phyloP scores from a whole-genome alignment of 37 sponge, comb jelly and placozoan species.

The Lycopodina hypogea region DNA sequence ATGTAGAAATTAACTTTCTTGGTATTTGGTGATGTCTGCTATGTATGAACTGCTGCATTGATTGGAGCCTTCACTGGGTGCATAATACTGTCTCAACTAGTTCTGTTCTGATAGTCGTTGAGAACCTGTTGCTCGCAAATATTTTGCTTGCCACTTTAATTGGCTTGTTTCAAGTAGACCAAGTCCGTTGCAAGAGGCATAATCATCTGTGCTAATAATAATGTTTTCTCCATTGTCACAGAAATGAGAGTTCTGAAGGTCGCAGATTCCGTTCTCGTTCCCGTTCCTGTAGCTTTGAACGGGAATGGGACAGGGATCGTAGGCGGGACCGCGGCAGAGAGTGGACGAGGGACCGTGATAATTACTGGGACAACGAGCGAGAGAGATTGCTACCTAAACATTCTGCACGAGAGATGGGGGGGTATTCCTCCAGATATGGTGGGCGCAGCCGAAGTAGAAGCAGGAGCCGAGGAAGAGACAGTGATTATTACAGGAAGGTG shows the following conservation, averaged over 20 bases:
- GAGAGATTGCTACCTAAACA: not conserved
- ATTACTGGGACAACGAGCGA: not conserved
- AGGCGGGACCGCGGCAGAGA: not conserved
- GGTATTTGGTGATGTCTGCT: too few species aligned
- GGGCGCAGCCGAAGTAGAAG: not conserved
- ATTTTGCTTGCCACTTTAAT: too few species aligned
- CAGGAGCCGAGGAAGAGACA: constrained; percentile 24
- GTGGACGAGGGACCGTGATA: not conserved
- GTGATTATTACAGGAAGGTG: constrained; percentile 9
- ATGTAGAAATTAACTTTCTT: too few species aligned
- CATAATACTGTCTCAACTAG: too few species aligned
- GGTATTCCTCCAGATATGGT: not conserved
- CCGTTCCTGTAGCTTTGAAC: constrained; percentile 8
- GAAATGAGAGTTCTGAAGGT: not conserved
- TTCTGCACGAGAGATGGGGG: not conserved
- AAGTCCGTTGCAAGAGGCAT: too few species aligned
- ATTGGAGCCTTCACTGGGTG: too few species aligned
- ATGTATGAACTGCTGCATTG: too few species aligned
- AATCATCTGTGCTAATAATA: too few species aligned
- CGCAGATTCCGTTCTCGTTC: not conserved
- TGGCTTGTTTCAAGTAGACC: too few species aligned
- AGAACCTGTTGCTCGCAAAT: too few species aligned
- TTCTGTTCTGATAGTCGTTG: too few species aligned
- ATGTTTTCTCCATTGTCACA: not conserved
- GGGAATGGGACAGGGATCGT: constrained; percentile 7